Base-by-base conservation (phyloP, 2,888 invertebrate genomes). In the Theodoxus fluviatilis region DNA sequence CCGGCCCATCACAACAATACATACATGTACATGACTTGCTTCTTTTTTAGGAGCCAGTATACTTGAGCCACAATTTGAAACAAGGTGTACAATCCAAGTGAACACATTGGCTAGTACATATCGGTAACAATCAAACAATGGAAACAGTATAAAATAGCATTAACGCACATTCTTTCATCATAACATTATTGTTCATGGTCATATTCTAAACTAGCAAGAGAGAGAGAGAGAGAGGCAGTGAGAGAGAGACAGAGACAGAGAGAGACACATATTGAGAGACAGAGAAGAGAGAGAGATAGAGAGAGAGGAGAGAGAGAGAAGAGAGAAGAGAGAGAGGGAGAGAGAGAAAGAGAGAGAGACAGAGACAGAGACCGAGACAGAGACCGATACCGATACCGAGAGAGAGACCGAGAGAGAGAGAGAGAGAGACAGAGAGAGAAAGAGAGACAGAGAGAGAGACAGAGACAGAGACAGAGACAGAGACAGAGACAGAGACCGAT, bases 381-480 rank as follows among this genome's bases (percentile, higher is more conserved):
- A 31, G 65, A 47, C 3, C 22, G 25, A 3, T n/a, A n/a, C n/a
- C n/a, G 3, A 28, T 3, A 4, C 1, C 28, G 65, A 65, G 43
- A 28, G 43, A 25, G n/a, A 43, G 28, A 65, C 25, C 40, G 43
- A 43, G 12, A 43, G 43, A 65, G 40, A 40, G 43, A 40, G 25
- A 65, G 65, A 65, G 40, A 65, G 40, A 40, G 65, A 65, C 22
- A 65, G 12, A 40, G 22, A 40, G 25, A 40, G 28, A 65, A 18
- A 40, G 65, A 40, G 43, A 65, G 65, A 40, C 40, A 65, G 65
- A 65, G 43, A 65, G 65, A 65, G 43, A 40, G 12, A 22, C 9
- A n/a, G 43, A 40, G 65, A 65, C 40, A 65, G 65, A 65, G 43
- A 65, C 25, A 43, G 65, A 43, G 28, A 33, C 9, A 3, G 15